phyloP scores from a whole-genome alignment of 2,113 vertebrate species.

The Rhynchopsitta pachyrhyncha region DNA sequence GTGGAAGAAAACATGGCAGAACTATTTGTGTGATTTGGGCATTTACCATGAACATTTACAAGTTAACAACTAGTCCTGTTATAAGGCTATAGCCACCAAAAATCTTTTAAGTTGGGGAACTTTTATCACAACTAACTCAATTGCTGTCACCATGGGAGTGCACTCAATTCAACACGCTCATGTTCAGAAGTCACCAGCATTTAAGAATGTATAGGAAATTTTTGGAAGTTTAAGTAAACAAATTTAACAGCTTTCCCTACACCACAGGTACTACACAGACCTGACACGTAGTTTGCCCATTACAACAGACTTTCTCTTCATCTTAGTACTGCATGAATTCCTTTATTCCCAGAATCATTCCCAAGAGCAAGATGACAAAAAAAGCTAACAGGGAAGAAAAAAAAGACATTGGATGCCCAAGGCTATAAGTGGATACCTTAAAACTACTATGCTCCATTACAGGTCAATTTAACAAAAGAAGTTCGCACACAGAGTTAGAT shows the following conservation, averaged over 20 bases:
- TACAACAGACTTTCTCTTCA: not conserved
- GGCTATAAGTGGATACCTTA: slow-evolving; percentile 53
- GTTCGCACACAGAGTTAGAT: slow-evolving; percentile 40
- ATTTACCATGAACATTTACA: not conserved
- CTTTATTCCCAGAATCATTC: slow-evolving; percentile 57
- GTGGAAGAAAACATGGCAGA: not conserved
- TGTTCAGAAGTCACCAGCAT: not conserved
- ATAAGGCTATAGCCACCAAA: not conserved
- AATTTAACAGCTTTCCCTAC: not conserved
- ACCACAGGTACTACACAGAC: not conserved
- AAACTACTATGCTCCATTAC: not conserved
- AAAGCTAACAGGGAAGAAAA: not conserved
- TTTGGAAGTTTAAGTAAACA: not conserved
- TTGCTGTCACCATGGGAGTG: not conserved
- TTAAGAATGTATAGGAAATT: not conserved
- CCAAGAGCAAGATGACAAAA: slow-evolving; percentile 39
- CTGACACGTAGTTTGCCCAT: not conserved
- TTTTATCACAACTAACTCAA: not conserved
- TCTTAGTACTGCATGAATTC: not conserved
- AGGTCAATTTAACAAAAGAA: slow-evolving; percentile 63
- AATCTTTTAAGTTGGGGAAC: not conserved
- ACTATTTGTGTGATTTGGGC: not conserved
- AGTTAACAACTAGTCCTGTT: not conserved
- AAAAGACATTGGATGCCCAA: slow-evolving; percentile 55
- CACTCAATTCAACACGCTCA: not conserved